Base-by-base conservation (phyloP, 2,888 invertebrate species). In the Macrophya alboannulata region DNA sequence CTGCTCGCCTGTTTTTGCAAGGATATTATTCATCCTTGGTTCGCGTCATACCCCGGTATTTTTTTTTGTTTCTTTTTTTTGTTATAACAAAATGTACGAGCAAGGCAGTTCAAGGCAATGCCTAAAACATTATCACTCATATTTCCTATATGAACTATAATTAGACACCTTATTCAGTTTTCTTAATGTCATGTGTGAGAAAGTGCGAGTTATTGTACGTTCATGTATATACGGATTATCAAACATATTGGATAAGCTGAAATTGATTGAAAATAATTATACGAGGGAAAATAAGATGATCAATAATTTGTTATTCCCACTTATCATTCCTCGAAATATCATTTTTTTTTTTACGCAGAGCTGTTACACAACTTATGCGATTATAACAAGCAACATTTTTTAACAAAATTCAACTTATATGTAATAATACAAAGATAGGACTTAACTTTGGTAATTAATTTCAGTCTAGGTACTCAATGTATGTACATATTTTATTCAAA, bases 221-320 rank as follows among this genome's bases (percentile, higher is more conserved):
- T 83, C 45, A 83, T 83, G 83, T 68, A 83, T 83, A 68, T 83
- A 83, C 68, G 83, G 51, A 83, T 83, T 37, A 83, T 68, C 68
- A 51, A 83, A 71, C 37, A 65, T 48, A 68, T 51, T 68, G 68
- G 45, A 83, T 68, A 83, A 83, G 65, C 37, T 65, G 59, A 71
- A 68, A 55, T 81, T 81, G 83, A 83, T 62, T 81, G 62, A 83
- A 68, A 48, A 83, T 83, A 83, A 83, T 83, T 83, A 83, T 83
- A 83, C 48, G 37, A 83, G 68, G 37, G 83, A 48, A 71, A 83
- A 83, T 59, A 62, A 59, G 21, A 62, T n/a, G 79, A 12, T 81
- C 43, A 21, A 17, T 17, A 40, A 62, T 48, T 83, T 83, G 37
- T 43, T 62, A 62, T 4, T 43, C 79, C 79, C 55, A 51, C 37